Evolutionary conservation across 2,797 vertebrate genomes (phyloP).

Genomic region (Eidolon dupreanum): DNA sequence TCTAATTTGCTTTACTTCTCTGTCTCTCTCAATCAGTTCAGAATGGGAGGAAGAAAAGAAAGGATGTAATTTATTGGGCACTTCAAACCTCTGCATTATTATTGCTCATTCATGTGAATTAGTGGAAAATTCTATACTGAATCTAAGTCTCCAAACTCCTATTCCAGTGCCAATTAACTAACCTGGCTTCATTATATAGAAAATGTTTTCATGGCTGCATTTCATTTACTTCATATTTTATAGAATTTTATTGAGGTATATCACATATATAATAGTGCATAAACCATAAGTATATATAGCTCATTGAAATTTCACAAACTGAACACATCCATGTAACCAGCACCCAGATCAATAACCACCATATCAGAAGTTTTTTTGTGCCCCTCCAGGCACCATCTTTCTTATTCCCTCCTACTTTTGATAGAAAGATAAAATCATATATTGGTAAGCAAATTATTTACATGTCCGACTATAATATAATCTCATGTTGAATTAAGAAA

Average conservation of each 20-base stretch:
- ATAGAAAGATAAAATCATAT: constrained; percentile 13
- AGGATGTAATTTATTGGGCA: background rate
- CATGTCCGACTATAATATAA: constrained; percentile 17
- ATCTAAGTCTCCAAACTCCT: background rate
- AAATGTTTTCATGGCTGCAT: constrained; percentile 24
- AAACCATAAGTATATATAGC: background rate
- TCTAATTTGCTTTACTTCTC: constrained; percentile 1
- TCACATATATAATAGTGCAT: background rate
- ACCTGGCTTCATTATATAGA: background rate
- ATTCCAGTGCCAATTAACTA: background rate
- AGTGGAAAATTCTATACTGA: background rate
- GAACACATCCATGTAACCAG: background rate
- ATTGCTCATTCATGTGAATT: constrained; percentile 19
- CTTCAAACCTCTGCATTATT: background rate
- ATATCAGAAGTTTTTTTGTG: background rate
- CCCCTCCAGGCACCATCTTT: background rate
- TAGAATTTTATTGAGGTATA: constrained; percentile 33
- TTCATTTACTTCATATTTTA: constrained; percentile 44
- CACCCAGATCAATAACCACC: background rate
- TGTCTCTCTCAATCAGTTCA: background rate
- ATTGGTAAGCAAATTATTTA: constrained; percentile 16
- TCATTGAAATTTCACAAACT: constrained; percentile 29
- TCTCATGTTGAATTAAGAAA: constrained; percentile 45
- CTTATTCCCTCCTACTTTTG: background rate
- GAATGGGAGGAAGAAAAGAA: background rate